phyloP scores from a whole-genome alignment of 2,113 vertebrate species.

The Spilogale gracilis region DNA sequence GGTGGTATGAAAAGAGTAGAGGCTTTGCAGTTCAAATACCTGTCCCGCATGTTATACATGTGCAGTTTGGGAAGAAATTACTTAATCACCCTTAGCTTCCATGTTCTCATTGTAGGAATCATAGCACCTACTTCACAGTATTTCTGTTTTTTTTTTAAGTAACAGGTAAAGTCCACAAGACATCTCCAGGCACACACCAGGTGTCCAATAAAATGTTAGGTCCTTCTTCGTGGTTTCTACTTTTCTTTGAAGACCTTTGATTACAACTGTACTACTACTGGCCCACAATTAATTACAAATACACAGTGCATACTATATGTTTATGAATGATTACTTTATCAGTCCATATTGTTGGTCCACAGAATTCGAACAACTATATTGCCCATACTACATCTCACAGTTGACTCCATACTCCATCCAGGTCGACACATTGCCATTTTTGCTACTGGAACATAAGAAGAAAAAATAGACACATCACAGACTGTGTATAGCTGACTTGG shows the following conservation, averaged over 20 bases:
- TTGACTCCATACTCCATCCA: neutral
- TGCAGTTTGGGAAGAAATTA: neutral
- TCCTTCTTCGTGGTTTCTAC: neutral
- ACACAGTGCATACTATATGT: neutral
- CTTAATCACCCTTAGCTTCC: neutral
- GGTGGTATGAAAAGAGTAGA: neutral
- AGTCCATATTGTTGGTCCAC: neutral
- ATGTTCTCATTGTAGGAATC: neutral
- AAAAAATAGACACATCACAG: neutral
- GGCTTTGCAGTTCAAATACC: neutral
- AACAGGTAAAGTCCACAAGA: neutral
- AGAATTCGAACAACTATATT: neutral
- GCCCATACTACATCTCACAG: neutral
- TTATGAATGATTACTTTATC: neutral
- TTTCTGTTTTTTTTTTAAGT: neutral
- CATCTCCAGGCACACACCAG: neutral
- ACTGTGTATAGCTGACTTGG: neutral
- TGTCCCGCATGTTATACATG: neutral
- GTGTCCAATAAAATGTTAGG: neutral
- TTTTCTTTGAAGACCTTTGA: conserved; percentile 1
- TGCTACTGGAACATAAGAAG: neutral
- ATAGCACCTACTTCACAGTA: neutral
- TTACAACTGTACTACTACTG: neutral
- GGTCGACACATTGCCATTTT: neutral
- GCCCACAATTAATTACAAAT: neutral